Conservation (phyloP, 2,888 invertebrate genomes). For the Nasonovia ribisnigri region DNA sequence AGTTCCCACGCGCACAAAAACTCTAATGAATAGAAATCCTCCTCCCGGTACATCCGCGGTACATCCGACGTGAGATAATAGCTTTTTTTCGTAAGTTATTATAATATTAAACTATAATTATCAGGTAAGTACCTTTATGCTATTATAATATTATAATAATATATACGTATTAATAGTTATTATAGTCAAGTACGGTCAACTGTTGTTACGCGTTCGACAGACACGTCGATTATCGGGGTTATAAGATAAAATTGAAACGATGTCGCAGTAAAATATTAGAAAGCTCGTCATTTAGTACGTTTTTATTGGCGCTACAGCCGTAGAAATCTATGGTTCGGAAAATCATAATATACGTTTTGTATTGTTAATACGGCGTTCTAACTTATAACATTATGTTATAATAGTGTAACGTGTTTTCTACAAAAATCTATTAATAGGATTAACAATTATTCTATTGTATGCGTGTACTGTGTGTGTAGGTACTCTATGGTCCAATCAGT, state of each 20-base stretch:
- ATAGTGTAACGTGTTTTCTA: not conserved
- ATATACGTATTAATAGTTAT: not conserved
- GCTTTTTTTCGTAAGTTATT: not conserved
- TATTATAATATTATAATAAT: not conserved
- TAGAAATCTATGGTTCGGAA: not conserved
- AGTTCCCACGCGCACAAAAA: not conserved
- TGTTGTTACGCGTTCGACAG: not conserved
- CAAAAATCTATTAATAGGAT: not conserved
- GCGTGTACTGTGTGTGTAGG: not conserved
- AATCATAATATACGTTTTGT: not conserved
- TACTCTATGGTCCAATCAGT: not conserved
- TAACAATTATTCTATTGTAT: not conserved
- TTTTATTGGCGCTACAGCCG: not conserved
- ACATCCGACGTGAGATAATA: not conserved
- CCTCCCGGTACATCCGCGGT: not conserved
- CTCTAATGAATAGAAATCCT: not conserved
- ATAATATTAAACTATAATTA: not conserved
- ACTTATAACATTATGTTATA: not conserved
- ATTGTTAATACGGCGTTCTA: not conserved
- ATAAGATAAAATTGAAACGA: not conserved
- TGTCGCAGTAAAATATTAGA: constrained; percentile 3
- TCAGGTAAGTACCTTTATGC: not conserved
- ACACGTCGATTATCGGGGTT: not conserved
- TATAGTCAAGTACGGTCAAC: not conserved
- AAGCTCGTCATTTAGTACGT: not conserved